phyloP scores from a whole-genome alignment of 2,888 invertebrate species.

The Unio delphinus region DNA sequence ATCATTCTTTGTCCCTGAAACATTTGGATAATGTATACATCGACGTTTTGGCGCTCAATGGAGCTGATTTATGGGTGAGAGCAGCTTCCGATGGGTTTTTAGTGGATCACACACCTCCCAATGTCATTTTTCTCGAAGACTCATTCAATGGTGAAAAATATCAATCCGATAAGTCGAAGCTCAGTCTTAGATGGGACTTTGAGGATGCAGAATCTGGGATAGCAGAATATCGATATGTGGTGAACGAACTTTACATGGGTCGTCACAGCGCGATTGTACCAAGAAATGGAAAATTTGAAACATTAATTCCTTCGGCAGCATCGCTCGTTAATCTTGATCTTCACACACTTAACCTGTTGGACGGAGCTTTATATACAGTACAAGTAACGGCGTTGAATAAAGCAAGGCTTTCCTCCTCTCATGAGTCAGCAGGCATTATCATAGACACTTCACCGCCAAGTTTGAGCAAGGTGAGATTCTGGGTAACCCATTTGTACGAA shows the following conservation, averaged over 20 bases:
- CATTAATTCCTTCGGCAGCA: slow-evolving; percentile 5
- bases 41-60: slow-evolving; percentile 43
- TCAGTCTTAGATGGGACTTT: slow-evolving; percentile 40
- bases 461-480: slow-evolving; percentile 28
- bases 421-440: slow-evolving; percentile 44
- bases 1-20: slow-evolving; percentile 28
- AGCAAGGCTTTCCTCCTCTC: slow-evolving; percentile 38
- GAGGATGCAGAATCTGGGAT: slow-evolving; percentile 46
- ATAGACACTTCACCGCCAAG: slow-evolving; percentile 50
- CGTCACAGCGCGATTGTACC: slow-evolving; percentile 41
- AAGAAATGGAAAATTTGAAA: slow-evolving; percentile 12
- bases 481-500: too few species aligned
- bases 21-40: slow-evolving; percentile 30
- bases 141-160: slow-evolving; percentile 15
- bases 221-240: slow-evolving; percentile 33
- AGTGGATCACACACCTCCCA: slow-evolving; percentile 52
- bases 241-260: slow-evolving; percentile 36
- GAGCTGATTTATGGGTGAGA: slow-evolving; percentile 31
- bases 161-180: slow-evolving; percentile 24
- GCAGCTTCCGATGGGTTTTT: slow-evolving; percentile 39
- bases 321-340: slow-evolving; percentile 10
- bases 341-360: slow-evolving; percentile 17
- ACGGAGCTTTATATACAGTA: slow-evolving; percentile 41
- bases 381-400: slow-evolving; percentile 47
- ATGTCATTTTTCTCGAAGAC: slow-evolving; percentile 11